A percentile compares a stretch with the other conserved stretches of the same genome.
Evolutionary conservation across 2,888 invertebrate genomes (phyloP).

Genomic region (Trissolcus brochymenae): DNA sequence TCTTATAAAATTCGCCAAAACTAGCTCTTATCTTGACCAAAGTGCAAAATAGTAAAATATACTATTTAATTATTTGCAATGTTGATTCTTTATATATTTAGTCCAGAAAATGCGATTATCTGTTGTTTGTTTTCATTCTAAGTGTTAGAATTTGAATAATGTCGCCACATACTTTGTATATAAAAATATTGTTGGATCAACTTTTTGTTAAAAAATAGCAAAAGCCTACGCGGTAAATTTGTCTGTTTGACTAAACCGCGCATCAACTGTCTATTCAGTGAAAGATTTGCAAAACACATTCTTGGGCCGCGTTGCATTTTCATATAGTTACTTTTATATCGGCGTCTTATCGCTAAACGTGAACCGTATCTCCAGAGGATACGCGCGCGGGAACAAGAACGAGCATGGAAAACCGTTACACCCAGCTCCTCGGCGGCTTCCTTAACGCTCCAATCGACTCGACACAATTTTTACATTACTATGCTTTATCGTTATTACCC

Average conservation of each 20-base stretch:
- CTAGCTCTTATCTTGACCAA: too few species aligned
- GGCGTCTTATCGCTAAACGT: constrained; percentile 53
- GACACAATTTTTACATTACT: constrained; percentile 59
- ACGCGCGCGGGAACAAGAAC: constrained; percentile 39
- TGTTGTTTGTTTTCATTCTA: too few species aligned
- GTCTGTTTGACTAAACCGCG: constrained; percentile 22
- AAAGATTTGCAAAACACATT: constrained; percentile 48
- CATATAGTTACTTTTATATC: constrained; percentile 58
- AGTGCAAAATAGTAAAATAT: too few species aligned
- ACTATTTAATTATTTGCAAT: too few species aligned
- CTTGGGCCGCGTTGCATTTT: constrained; percentile 40
- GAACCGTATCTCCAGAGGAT: constrained; percentile 51
- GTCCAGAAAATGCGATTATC: too few species aligned
- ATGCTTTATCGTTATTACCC: constrained; percentile 45
- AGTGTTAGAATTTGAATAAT: too few species aligned
- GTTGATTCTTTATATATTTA: too few species aligned
- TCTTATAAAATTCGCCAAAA: too few species aligned
- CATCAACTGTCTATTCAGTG: constrained; percentile 45
- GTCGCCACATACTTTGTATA: too few species aligned
- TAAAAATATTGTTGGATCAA: neutral
- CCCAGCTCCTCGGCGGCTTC: constrained; percentile 34
- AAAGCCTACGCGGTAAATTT: neutral
- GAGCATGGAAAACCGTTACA: constrained; percentile 49
- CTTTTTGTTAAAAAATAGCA: constrained; percentile 36
- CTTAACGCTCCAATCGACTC: constrained; percentile 56